phyloP scores from a whole-genome alignment of 2,113 vertebrate genomes.

The Xenus cinereus region DNA sequence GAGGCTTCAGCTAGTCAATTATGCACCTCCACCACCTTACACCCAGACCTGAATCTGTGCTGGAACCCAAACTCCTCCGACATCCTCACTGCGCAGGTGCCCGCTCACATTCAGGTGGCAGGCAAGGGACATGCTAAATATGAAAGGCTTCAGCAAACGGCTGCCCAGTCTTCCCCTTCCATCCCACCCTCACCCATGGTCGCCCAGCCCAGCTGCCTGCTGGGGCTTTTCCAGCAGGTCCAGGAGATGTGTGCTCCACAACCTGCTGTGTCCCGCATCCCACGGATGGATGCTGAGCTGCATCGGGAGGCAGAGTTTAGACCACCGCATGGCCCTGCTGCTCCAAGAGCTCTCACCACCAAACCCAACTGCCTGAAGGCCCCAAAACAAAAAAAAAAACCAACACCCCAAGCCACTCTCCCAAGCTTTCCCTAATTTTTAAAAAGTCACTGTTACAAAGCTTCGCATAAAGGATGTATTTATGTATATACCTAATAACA shows the following conservation, averaged over 20 bases:
- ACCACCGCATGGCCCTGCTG: background rate
- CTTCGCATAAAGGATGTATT: background rate
- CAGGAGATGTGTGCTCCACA: background rate
- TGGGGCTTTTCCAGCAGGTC: background rate
- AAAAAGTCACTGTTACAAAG: background rate
- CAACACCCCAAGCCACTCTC: background rate
- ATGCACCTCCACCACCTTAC: background rate
- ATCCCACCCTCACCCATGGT: background rate
- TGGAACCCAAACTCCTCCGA: background rate
- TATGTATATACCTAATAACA: background rate
- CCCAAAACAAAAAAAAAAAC: background rate
- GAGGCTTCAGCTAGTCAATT: background rate
- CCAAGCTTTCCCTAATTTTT: background rate
- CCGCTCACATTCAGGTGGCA: accelerated
- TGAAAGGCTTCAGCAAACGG: background rate
- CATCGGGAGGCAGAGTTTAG: background rate
- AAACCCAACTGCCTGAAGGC: background rate
- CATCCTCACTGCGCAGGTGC: accelerated
- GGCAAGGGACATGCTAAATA: background rate
- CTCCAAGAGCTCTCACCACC: background rate
- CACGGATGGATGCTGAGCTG: background rate
- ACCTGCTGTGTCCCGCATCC: background rate
- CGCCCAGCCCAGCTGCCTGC: background rate
- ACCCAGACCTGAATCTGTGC: background rate
- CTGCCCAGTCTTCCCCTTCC: background rate